Percentiles rank a stretch among this genome's conserved stretches.
phyloP scores from a whole-genome alignment of 2,888 invertebrate genomes.

The Zygaena filipendulae region DNA sequence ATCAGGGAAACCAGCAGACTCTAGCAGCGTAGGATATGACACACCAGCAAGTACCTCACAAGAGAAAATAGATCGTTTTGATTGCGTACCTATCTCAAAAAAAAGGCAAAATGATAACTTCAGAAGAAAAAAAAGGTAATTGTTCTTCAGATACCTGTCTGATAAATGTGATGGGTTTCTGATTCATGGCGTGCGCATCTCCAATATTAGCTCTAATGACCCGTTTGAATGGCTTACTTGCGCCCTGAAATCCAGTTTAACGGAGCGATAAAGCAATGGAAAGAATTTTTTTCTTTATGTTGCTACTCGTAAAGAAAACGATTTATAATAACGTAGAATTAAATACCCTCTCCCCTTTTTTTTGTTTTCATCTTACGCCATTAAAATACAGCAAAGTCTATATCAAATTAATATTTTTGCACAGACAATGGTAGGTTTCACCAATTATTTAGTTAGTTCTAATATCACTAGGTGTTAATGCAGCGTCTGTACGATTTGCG shows the following conservation, averaged over 20 bases:
- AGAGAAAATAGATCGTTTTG: background rate
- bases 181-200: slow-evolving; percentile 90
- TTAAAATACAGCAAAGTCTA: too few relatives aligned
- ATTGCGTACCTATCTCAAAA: background rate
- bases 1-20: slow-evolving; percentile 74
- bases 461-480: too few relatives aligned
- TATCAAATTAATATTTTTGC: too few relatives aligned
- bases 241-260: slow-evolving; percentile 4
- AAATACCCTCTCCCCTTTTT: too few relatives aligned
- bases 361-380: too few relatives aligned
- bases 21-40: slow-evolving; percentile 75
- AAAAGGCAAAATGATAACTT: background rate
- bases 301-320: too few relatives aligned
- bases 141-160: slow-evolving; percentile 86
- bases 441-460: too few relatives aligned
- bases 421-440: too few relatives aligned
- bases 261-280: too few relatives aligned
- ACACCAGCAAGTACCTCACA: slow-evolving; percentile 73
- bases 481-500: too few relatives aligned
- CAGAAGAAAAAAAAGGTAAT: background rate
- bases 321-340: too few relatives aligned
- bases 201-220: slow-evolving; percentile 94
- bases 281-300: too few relatives aligned
- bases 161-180: slow-evolving; percentile 88
- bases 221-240: slow-evolving; percentile 46